Conservation (phyloP, 2,113 vertebrate species). For the Haemorhous mexicanus region DNA sequence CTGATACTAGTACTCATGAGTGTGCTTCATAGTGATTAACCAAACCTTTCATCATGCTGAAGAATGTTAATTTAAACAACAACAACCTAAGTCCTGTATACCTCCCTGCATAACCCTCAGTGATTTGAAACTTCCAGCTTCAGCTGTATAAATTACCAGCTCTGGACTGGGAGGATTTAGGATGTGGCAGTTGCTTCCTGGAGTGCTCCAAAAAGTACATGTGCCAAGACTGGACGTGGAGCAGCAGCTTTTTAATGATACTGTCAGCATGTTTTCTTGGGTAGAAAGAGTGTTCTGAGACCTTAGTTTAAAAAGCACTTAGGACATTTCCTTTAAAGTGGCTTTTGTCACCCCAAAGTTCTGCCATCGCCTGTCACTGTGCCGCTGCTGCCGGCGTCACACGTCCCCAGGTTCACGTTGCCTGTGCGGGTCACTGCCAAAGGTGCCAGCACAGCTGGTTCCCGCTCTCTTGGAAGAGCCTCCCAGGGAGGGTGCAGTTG, state of each 20-base stretch:
- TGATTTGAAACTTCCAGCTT: neutral
- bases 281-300: neutral
- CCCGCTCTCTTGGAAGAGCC: neutral
- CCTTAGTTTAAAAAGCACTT: neutral
- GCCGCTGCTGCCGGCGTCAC: neutral
- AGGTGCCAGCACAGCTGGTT: neutral
- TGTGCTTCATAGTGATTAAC: neutral
- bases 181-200: neutral
- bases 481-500: neutral
- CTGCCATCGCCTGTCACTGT: fast-evolving
- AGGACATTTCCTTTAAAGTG: neutral
- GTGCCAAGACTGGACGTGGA: neutral
- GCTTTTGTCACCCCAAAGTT: neutral
- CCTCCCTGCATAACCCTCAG: neutral
- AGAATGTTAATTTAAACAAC: neutral
- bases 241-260: neutral
- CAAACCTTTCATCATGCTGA: neutral
- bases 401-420: neutral
- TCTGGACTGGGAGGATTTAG: neutral
- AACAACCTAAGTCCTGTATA: neutral
- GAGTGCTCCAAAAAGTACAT: neutral
- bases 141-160: neutral
- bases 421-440: fast-evolving
- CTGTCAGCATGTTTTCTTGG: neutral
- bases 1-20: neutral